A percentile compares a stretch with the other conserved stretches of the same genome.
Evolutionary conservation across 2,888 invertebrate species (phyloP).

Genomic region (Leptinotarsa rubiginosa): DNA sequence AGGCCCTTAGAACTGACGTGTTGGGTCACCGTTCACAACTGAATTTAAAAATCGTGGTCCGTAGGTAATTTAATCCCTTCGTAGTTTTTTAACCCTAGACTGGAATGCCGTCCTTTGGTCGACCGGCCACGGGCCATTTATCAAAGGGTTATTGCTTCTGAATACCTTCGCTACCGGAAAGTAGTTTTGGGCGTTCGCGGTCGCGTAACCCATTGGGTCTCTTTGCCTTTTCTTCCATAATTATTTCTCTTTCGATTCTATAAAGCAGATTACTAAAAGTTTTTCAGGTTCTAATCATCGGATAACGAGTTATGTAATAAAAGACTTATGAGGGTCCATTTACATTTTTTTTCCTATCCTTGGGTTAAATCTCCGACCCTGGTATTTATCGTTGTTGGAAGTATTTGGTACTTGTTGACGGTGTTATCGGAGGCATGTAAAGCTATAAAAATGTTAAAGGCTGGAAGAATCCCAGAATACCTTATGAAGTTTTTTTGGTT

Average conservation of each 20-base stretch:
- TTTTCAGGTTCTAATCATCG: slow-evolving; percentile 15
- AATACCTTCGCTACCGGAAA: slow-evolving; percentile 17
- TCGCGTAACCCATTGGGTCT: neutral
- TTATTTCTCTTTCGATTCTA: slow-evolving; percentile 2
- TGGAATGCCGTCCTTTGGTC: slow-evolving; percentile 56
- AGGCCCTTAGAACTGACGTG: slow-evolving; percentile 51
- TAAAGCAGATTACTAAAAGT: neutral
- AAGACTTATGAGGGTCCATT: slow-evolving; percentile 11
- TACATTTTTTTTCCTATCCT: neutral
- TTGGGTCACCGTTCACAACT: slow-evolving; percentile 54
- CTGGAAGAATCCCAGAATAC: no score
- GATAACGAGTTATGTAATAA: slow-evolving; percentile 7
- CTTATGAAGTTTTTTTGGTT: no score
- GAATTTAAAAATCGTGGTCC: slow-evolving; percentile 61
- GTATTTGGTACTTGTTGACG: neutral
- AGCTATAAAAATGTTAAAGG: no score
- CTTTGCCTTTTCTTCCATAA: slow-evolving; percentile 4
- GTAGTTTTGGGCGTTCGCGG: slow-evolving; percentile 12
- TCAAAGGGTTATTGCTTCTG: slow-evolving; percentile 26
- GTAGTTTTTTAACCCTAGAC: slow-evolving; percentile 65
- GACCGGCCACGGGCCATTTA: slow-evolving; percentile 14
- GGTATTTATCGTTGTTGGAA: neutral
- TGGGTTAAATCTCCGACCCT: neutral
- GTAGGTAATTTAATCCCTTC: slow-evolving; percentile 61
- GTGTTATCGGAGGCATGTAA: neutral